Evolutionary conservation across 2,888 invertebrate species (phyloP).

Genomic region (Sesia apiformis): DNA sequence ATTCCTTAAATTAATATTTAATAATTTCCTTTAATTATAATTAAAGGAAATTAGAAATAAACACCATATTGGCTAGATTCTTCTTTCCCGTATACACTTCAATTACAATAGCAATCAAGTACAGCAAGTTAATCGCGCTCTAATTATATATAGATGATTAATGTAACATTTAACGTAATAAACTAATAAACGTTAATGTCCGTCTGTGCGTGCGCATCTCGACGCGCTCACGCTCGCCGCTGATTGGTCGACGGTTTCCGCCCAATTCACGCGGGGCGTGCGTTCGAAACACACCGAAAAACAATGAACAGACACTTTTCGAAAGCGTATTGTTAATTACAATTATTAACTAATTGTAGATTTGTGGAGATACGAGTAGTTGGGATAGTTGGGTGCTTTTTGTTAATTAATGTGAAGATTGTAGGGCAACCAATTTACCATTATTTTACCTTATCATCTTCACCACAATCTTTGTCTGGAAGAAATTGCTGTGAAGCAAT

Average conservation of each 20-base stretch:
- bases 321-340: constrained; percentile 1
- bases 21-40: too few species aligned
- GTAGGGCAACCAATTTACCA: too few species aligned
- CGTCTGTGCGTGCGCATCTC: background rate
- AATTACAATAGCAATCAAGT: background rate
- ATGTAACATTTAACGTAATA: background rate
- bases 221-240: constrained; percentile 14
- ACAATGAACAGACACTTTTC: constrained; percentile 31
- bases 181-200: background rate
- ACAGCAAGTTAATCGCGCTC: background rate
- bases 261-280: constrained; percentile 25
- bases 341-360: background rate
- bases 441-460: too few species aligned
- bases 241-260: constrained; percentile 42
- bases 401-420: background rate
- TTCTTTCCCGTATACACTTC: background rate
- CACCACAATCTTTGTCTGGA: too few species aligned
- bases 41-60: too few species aligned
- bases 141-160: background rate
- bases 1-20: too few species aligned
- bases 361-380: background rate
- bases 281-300: constrained; percentile 14
- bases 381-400: background rate
- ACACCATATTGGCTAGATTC: background rate
- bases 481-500: too few species aligned